Conservation (phyloP, 2,888 invertebrate genomes). For the Leucophenga maculata region DNA sequence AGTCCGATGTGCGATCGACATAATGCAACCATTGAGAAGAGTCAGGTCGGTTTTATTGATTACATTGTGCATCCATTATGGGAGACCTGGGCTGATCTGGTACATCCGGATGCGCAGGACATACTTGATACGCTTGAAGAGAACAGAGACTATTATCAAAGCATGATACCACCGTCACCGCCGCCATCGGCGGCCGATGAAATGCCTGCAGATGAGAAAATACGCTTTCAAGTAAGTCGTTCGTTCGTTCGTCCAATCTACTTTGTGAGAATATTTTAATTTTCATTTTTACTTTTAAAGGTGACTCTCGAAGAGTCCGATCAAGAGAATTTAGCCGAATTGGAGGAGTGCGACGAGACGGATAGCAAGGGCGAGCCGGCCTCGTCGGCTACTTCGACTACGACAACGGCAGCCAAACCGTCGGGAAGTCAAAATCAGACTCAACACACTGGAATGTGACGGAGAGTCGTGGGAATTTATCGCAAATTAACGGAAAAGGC, state of each 20-base stretch:
- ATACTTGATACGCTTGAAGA: constrained; percentile 98
- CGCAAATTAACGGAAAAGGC: constrained; percentile 91
- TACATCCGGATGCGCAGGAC: constrained; percentile 98
- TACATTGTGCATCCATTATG: constrained; percentile 99
- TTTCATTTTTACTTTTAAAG: constrained; percentile 68
- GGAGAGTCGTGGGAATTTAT: constrained; percentile 92
- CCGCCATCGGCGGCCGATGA: constrained; percentile 78
- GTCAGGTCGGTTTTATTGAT: constrained; percentile 99
- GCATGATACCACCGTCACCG: constrained; percentile 95
- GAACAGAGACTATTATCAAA: constrained; percentile 97
- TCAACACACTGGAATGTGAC: constrained; percentile 87
- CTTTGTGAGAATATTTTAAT: no score
- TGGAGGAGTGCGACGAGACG: constrained; percentile 76
- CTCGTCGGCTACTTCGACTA: constrained; percentile 48
- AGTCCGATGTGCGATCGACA: constrained; percentile 99
- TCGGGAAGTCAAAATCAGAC: constrained; percentile 74
- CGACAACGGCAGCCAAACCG: constrained; percentile 57
- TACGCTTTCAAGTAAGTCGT: constrained; percentile 80
- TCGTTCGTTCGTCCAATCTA: no score
- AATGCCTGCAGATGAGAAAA: constrained; percentile 77
- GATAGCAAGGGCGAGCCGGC: constrained; percentile 66
- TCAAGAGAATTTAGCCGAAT: constrained; percentile 75
- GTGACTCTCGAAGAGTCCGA: constrained; percentile 87
- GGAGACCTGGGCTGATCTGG: constrained; percentile 99
- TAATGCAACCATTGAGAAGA: constrained; percentile 97